Base-by-base conservation (phyloP, 2,797 vertebrate species). In the Halcyon smyrnensis region DNA sequence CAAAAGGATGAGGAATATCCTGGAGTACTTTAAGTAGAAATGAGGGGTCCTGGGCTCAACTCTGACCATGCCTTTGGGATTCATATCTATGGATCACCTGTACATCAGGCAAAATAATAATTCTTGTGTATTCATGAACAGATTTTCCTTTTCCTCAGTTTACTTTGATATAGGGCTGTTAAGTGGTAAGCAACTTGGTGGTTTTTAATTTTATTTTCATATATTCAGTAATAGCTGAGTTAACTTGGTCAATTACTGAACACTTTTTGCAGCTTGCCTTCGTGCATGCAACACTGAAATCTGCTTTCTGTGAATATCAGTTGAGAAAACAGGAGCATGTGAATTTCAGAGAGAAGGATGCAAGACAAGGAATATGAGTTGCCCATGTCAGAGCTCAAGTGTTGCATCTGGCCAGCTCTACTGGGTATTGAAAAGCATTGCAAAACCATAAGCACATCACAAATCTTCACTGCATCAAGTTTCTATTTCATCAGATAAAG, bases 401-500 rank as follows among this genome's bases (percentile, higher is more conserved):
- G 34, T 57, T 75, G 9, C 2, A 4, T 46, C 48, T 41, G 32
- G 9, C 32, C 46, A 53, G 8, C 34, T 53, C 37, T 15, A 8
- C 2, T 6, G 18, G 8, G 25, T 36, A 16, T 45, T 46, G 32
- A 5, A 48, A 32, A 59, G 15, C 34, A 34, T 54, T 53, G 65
- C 17, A 69, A 80, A 57, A 13, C 19, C 21, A n/a, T 14, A 34
- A 18, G 20, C 27, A 2, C 1, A 24, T 39, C 37, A 71, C 57
- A 28, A 41, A 13, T 70, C 57, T 78, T 59, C 51, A 34, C 69
- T 63, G 19, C 15, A 48, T 13, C 1, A 4, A 45, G 36, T 63
- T 92, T 71, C n/a, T 56, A 45, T 20, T 37, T 83, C 32, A n/a
- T 57, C 64, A 81, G 76, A 11, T 70, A 85, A 89, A 83, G 59